A percentile compares a stretch with the other conserved stretches of the same genome.
phyloP scores from a whole-genome alignment of 2,797 vertebrate genomes.

The Siniperca scherzeri region DNA sequence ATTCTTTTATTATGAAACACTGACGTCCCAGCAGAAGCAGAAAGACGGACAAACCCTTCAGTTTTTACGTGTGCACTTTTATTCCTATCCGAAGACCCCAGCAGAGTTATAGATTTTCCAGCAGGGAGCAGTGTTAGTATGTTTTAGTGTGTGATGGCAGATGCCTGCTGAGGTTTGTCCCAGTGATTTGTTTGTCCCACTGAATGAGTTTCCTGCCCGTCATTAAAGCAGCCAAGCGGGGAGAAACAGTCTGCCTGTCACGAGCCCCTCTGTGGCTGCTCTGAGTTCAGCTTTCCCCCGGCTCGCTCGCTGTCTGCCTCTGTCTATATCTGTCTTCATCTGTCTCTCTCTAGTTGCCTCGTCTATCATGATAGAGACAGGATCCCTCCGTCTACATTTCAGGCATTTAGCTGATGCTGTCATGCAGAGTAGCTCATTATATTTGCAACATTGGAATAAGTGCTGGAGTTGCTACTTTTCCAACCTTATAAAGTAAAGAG shows the following conservation, averaged over 20 bases:
- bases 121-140: conserved; percentile 46
- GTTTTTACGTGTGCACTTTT: conserved; percentile 6
- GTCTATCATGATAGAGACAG: conserved; percentile 34
- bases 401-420: conserved; percentile 33
- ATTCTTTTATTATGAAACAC: not conserved
- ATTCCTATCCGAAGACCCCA: not conserved
- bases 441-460: not conserved
- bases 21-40: conserved; percentile 15
- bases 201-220: conserved; percentile 57
- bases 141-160: not conserved
- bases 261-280: conserved; percentile 27
- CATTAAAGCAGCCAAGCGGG: conserved; percentile 59
- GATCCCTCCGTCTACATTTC: conserved; percentile 30
- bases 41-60: not conserved
- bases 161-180: conserved; percentile 45
- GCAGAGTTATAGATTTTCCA: conserved; percentile 34
- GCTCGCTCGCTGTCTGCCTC: conserved; percentile 2
- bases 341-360: conserved; percentile 3
- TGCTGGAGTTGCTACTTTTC: not conserved
- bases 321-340: conserved; percentile 19
- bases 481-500: not conserved
- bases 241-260: conserved; percentile 46
- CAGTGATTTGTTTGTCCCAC: conserved; percentile 61
- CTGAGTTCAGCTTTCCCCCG: conserved; percentile 32
- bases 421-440: conserved; percentile 14